Evolutionary conservation across 1,140 invertebrate species (phyloP).

Genomic region (Gonioctena quinquepunctata): DNA sequence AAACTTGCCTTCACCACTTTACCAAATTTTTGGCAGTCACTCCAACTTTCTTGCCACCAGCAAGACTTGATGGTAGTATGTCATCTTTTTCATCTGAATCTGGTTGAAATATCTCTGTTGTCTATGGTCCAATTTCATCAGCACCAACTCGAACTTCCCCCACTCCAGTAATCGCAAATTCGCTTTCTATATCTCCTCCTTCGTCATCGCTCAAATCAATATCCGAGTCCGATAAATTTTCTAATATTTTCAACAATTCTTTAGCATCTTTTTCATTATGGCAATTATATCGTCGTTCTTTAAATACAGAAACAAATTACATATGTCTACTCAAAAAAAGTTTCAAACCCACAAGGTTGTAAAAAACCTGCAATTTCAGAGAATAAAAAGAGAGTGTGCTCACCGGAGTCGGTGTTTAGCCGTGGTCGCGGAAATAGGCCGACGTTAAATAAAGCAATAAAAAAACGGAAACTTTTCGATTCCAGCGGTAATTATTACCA

Average conservation of each 20-base stretch:
- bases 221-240: neutral
- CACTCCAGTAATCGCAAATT: no score
- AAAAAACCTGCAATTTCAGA: no score
- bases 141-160: neutral
- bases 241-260: neutral
- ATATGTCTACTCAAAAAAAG: no score
- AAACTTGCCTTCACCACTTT: neutral
- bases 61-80: neutral
- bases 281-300: neutral
- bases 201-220: no score
- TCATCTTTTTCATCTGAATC: neutral
- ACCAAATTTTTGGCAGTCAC: neutral
- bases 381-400: no score
- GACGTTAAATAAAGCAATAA: no score
- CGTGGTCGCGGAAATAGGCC: no score
- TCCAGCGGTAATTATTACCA: no score
- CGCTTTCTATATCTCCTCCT: no score
- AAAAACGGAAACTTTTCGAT: no score
- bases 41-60: neutral
- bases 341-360: no score
- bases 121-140: neutral
- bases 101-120: neutral
- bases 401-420: no score
- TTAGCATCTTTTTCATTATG: neutral
- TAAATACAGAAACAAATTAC: neutral